Conservation (phyloP, 2,888 invertebrate species). For the Ctenicera cuprea region DNA sequence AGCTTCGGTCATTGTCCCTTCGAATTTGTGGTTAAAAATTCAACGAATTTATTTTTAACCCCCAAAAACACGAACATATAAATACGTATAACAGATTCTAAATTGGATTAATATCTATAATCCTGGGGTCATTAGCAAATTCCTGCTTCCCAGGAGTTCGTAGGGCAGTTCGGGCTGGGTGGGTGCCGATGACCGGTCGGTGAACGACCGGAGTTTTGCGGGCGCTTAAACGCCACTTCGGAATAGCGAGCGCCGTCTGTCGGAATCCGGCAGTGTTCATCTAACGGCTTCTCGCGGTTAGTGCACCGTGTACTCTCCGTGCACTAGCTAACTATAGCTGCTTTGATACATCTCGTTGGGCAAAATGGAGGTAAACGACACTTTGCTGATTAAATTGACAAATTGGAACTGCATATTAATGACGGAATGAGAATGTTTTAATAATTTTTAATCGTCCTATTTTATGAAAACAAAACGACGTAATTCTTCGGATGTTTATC, state of each 20-base stretch:
- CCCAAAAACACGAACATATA: no score
- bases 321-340: slow-evolving; percentile 51
- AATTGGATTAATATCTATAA: slow-evolving; percentile 11
- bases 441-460: no score
- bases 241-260: slow-evolving; percentile 58
- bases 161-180: slow-evolving; percentile 34
- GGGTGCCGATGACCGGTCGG: slow-evolving; percentile 53
- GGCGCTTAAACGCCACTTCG: slow-evolving; percentile 61
- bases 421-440: no score
- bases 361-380: slow-evolving; percentile 42
- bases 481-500: no score
- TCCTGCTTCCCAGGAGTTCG: slow-evolving; percentile 35
- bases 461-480: no score
- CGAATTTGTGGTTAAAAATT: no score
- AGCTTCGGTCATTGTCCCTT: no score
- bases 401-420: slow-evolving; percentile 10
- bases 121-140: slow-evolving; percentile 25
- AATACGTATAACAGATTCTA: no score
- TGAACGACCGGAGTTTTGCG: slow-evolving; percentile 56
- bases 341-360: slow-evolving; percentile 43
- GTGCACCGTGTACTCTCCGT: slow-evolving; percentile 53
- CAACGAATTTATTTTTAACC: no score
- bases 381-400: no score
- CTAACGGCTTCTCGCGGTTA: slow-evolving; percentile 63
- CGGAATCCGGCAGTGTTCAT: slow-evolving; percentile 58